Evolutionary conservation across 92 coral and sea anemone genomes (phyloP).

Genomic region (Ricordea florida): DNA sequence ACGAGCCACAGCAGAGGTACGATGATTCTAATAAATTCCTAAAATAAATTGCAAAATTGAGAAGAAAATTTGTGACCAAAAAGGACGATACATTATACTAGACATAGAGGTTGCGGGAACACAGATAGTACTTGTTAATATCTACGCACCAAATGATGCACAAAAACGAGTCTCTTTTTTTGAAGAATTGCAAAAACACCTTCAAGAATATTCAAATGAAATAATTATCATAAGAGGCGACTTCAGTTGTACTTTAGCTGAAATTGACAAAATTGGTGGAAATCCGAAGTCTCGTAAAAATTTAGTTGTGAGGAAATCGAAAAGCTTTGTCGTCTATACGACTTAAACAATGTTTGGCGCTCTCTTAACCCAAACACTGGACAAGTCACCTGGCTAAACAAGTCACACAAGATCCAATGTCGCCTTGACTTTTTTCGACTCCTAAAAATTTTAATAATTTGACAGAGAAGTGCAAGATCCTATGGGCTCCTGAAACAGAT

Average conservation of each 20-base stretch:
- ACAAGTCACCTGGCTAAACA: not conserved
- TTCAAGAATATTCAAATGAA: not conserved
- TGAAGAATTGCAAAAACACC: not conserved
- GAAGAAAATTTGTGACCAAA: not conserved
- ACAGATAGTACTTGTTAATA: not conserved
- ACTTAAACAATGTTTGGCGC: conserved; percentile 8
- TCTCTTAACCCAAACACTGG: not conserved
- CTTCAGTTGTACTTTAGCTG: not conserved
- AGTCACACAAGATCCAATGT: too few relatives aligned
- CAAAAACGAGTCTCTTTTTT: not conserved
- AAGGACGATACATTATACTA: not conserved
- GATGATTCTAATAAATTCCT: not conserved
- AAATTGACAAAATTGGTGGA: conserved; percentile 9
- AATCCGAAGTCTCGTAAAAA: not conserved
- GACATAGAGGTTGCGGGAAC: not conserved
- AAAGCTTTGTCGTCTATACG: not conserved
- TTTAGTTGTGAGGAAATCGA: not conserved
- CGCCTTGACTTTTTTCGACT: too few relatives aligned
- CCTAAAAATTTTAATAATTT: too few relatives aligned
- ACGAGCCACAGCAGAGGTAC: conserved; percentile 47
- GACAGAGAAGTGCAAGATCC: not conserved
- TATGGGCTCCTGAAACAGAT: conserved; percentile 28
- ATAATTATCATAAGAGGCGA: not conserved
- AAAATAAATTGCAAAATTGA: not conserved
- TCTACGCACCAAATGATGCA: conserved; percentile 16